phyloP scores from a whole-genome alignment of 2,113 vertebrate species.

The Camelus bactrianus region DNA sequence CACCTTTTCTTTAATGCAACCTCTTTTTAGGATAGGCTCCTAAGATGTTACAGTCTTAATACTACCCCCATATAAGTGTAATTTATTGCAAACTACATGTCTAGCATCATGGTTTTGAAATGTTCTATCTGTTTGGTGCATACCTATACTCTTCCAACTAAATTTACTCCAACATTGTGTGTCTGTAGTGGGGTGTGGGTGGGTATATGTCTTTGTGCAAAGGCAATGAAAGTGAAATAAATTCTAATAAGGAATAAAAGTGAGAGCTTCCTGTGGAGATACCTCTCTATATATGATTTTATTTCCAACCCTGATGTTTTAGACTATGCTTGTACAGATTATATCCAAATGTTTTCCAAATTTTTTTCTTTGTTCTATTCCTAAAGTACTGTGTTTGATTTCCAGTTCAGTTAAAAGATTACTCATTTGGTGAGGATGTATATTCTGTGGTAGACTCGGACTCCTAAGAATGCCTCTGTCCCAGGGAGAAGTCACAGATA shows the following conservation, averaged over 20 bases:
- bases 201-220: not conserved
- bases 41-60: not conserved
- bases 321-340: not conserved
- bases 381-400: not conserved
- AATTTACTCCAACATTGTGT: not conserved
- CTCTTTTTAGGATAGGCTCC: not conserved
- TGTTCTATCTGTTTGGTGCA: not conserved
- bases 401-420: constrained; percentile 24
- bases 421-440: not conserved
- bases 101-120: not conserved
- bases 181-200: not conserved
- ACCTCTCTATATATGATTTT: not conserved
- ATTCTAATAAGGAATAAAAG: constrained; percentile 1
- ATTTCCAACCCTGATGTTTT: constrained; percentile 46
- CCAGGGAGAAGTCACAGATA: constrained; percentile 30
- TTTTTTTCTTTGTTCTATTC: constrained; percentile 36
- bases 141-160: not conserved
- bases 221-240: not conserved
- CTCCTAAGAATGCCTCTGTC: constrained; percentile 51
- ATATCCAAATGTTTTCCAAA: not conserved
- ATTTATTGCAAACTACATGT: not conserved
- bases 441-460: not conserved
- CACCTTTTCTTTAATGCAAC: not conserved
- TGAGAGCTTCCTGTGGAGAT: not conserved
- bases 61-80: not conserved